A percentile compares a stretch with the other conserved stretches of the same genome.
phyloP scores from a whole-genome alignment of 2,113 vertebrate species.

The Craseonycteris thonglongyai region DNA sequence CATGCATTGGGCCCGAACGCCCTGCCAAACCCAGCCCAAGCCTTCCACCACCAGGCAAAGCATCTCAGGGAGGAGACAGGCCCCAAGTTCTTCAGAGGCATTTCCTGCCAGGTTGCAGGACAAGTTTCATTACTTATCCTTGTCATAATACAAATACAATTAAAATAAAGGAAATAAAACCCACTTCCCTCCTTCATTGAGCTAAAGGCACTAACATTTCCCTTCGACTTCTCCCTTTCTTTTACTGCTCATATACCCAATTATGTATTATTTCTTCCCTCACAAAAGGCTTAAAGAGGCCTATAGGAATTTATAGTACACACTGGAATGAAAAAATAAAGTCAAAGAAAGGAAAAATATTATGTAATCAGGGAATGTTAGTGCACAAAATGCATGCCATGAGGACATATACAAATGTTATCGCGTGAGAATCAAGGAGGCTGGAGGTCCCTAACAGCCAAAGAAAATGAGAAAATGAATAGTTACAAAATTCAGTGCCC shows the following conservation, averaged over 20 bases:
- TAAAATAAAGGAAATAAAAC: conserved; percentile 43
- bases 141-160: conserved; percentile 34
- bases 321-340: neutral
- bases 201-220: conserved; percentile 43
- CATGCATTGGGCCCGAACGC: neutral
- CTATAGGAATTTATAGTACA: neutral
- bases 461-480: neutral
- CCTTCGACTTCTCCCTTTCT: neutral
- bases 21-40: neutral
- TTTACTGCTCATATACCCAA: neutral
- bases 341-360: neutral
- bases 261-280: neutral
- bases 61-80: neutral
- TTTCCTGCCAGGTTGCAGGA: neutral
- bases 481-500: neutral
- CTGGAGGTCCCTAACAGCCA: neutral
- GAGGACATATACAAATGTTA: neutral
- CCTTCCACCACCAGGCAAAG: neutral
- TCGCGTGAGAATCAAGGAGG: neutral
- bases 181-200: neutral
- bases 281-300: neutral
- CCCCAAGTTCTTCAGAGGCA: neutral
- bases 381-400: conserved; percentile 34
- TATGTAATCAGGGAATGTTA: neutral
- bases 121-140: neutral